A percentile compares a stretch with the other conserved stretches of the same genome.
These are phyloP conservation scores for Dicerorhinus sumatrensis DNA, from an alignment of 2,113 vertebrate species.

Conservation along the genomic window DNA sequence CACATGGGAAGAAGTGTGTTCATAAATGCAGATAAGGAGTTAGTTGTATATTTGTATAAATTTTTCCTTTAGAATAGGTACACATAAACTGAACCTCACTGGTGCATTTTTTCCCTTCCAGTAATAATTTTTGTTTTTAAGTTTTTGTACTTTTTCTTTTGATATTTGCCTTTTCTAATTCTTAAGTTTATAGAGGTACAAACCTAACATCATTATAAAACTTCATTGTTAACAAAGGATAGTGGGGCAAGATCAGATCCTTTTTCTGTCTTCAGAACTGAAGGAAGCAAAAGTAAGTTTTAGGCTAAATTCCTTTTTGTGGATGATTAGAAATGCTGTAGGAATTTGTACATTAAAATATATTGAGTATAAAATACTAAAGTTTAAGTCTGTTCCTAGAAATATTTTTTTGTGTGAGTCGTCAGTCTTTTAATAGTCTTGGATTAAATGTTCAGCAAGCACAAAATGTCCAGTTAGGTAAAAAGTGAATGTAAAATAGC, in stretches of 20 bases:
- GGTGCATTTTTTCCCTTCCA: neutral
- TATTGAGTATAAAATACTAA: neutral
- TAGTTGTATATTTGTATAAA: neutral
- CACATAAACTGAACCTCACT: neutral
- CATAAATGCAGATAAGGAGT: neutral
- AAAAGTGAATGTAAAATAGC: conserved; percentile 27
- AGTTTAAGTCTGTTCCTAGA: neutral
- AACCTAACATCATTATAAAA: neutral
- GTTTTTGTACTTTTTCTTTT: conserved; percentile 11
- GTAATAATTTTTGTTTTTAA: neutral
- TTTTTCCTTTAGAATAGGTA: conserved; percentile 33
- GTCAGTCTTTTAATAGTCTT: conserved; percentile 9
- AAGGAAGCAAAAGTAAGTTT: conserved; percentile 53
- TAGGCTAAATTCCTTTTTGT: neutral
- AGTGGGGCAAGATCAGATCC: neutral
- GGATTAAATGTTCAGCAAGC: conserved; percentile 8
- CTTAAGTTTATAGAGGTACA: neutral
- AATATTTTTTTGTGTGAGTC: conserved; percentile 40
- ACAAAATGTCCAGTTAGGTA: neutral
- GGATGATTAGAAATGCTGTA: neutral
- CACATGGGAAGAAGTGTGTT: neutral
- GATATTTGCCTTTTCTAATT: conserved; percentile 27
- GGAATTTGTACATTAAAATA: neutral
- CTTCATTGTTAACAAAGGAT: neutral
- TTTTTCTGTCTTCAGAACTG: conserved; percentile 14